phyloP scores from a whole-genome alignment of 2,888 invertebrate species.

The Rhodophaea formosa region DNA sequence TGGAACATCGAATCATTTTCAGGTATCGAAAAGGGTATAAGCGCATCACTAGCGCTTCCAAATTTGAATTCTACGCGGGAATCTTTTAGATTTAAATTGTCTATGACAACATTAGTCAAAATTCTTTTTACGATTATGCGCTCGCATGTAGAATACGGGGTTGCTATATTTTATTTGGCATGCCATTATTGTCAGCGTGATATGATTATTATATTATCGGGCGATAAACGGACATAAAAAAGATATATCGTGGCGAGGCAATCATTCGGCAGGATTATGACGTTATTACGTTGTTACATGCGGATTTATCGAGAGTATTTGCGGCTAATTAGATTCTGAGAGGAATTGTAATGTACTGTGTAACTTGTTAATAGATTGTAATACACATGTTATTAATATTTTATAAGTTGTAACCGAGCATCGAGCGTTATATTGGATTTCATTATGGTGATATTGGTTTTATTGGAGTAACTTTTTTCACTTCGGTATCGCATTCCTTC shows the following conservation, averaged over 20 bases:
- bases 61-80: conserved; percentile 30
- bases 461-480: background rate
- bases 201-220: conserved; percentile 79
- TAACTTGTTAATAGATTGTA: background rate
- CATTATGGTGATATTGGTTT: background rate
- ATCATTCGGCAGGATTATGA: conserved; percentile 70
- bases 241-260: conserved; percentile 70
- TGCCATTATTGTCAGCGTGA: conserved; percentile 77
- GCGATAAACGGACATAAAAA: conserved; percentile 77
- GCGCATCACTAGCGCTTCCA: conserved; percentile 21
- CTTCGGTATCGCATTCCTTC: too few relatives aligned
- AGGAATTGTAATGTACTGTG: conserved; percentile 20
- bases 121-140: conserved; percentile 32
- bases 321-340: conserved; percentile 51
- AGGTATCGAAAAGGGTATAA: conserved; percentile 43
- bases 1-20: conserved; percentile 58
- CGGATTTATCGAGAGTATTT: conserved; percentile 69
- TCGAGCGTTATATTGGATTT: too few relatives aligned
- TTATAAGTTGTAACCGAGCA: too few relatives aligned
- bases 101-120: background rate
- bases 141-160: conserved; percentile 57
- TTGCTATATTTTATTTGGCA: conserved; percentile 78
- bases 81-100: conserved; percentile 10
- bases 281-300: conserved; percentile 68
- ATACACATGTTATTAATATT: background rate